phyloP scores from a whole-genome alignment of 2,797 vertebrate species.

The Muraenolepis orangiensis region DNA sequence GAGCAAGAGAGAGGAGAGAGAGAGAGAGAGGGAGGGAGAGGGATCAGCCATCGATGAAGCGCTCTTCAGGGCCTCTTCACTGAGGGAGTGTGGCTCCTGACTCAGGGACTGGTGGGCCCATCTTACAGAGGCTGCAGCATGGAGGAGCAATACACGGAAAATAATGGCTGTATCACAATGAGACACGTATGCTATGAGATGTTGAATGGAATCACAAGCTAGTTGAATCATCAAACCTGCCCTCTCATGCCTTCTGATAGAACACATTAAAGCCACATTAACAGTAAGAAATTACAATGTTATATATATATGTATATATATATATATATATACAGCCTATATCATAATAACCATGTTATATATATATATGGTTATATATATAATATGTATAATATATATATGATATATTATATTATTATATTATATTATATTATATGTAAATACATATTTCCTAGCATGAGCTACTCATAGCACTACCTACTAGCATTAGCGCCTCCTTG shows the following conservation, averaged over 20 bases:
- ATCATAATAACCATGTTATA: background rate
- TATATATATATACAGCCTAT: no score
- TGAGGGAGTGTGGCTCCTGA: background rate
- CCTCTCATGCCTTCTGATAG: background rate
- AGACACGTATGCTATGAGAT: background rate
- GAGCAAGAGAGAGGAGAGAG: background rate
- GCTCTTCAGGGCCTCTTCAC: conserved; percentile 50
- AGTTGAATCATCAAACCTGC: background rate
- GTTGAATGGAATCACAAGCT: background rate
- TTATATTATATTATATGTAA: no score
- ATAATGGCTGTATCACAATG: background rate
- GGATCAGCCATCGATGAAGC: conserved; percentile 46
- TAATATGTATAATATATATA: background rate
- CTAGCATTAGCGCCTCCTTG: no score
- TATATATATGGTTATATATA: no score
- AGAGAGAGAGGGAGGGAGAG: background rate
- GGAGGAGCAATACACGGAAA: background rate
- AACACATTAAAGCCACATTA: background rate
- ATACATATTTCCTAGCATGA: background rate
- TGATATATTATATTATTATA: background rate
- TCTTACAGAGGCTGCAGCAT: background rate
- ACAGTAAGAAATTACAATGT: background rate
- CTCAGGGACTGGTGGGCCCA: background rate
- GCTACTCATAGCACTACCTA: no score
- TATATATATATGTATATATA: background rate